Evolutionary conservation across 2,797 vertebrate genomes (phyloP).

Genomic region (Saguinus oedipus): DNA sequence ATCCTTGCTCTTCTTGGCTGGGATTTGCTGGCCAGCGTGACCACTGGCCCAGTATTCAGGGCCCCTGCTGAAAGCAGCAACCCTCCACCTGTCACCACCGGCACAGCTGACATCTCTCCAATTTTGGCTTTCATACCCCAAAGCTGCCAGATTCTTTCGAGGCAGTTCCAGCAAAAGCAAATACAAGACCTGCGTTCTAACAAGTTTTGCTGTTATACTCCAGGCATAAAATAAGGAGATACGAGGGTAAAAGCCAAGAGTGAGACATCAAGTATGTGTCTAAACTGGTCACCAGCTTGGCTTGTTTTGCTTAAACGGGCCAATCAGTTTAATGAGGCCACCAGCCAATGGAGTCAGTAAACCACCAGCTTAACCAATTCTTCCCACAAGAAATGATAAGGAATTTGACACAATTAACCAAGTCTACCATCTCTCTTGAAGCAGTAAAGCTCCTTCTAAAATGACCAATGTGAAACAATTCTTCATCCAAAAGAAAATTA

Average conservation of each 20-base stretch:
- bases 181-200: background rate
- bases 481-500: slow-evolving; percentile 16
- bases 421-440: background rate
- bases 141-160: background rate
- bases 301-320: background rate
- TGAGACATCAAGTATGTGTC: background rate
- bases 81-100: background rate
- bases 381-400: background rate
- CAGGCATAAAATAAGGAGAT: background rate
- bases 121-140: background rate
- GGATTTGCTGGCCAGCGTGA: background rate
- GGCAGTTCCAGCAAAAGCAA: slow-evolving; percentile 7
- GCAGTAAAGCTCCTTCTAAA: background rate
- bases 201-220: background rate
- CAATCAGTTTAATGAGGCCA: background rate
- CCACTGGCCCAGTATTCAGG: background rate
- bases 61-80: background rate
- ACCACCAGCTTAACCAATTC: background rate
- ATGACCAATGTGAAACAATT: background rate
- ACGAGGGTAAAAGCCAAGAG: background rate
- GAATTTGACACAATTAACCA: background rate
- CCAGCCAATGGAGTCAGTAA: background rate
- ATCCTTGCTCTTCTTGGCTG: background rate
- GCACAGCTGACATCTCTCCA: background rate
- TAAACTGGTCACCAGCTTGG: background rate